Percentiles rank a stretch among this genome's conserved stretches.
Conservation (phyloP, 2,113 vertebrate genomes). For the Indicator maculatus region DNA sequence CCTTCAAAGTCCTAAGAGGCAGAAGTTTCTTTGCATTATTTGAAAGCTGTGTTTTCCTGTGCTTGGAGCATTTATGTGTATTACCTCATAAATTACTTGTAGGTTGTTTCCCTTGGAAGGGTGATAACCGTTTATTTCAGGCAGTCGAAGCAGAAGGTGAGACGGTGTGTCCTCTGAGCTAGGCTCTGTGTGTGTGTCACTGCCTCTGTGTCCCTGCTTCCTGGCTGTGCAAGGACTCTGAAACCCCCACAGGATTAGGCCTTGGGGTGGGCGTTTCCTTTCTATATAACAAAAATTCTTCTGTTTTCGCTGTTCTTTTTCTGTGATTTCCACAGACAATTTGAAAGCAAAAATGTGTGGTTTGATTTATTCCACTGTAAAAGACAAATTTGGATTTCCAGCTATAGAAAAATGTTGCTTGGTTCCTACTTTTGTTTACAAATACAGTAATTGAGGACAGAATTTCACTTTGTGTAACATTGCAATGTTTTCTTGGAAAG, state of each 20-base stretch:
- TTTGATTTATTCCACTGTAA: background rate
- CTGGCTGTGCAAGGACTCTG: rapidly evolving
- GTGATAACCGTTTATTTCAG: slow-evolving; percentile 12
- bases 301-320: background rate
- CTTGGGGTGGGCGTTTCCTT: background rate
- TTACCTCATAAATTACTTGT: slow-evolving; percentile 58
- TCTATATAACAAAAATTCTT: background rate
- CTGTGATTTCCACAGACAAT: background rate
- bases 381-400: background rate
- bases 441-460: background rate
- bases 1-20: slow-evolving; percentile 45
- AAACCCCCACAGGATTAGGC: background rate
- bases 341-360: background rate
- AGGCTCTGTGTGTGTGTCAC: background rate
- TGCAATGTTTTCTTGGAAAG: background rate
- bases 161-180: background rate
- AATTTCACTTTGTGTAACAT: background rate
- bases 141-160: background rate
- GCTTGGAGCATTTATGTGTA: slow-evolving; percentile 47
- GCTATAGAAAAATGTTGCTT: background rate
- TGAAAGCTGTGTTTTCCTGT: slow-evolving; percentile 54
- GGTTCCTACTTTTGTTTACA: background rate
- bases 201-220: background rate
- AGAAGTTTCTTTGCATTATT: slow-evolving; percentile 53
- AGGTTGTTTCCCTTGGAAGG: slow-evolving; percentile 26